phyloP scores from a whole-genome alignment of 2,888 invertebrate species.

The Tromatobia lineatoria region DNA sequence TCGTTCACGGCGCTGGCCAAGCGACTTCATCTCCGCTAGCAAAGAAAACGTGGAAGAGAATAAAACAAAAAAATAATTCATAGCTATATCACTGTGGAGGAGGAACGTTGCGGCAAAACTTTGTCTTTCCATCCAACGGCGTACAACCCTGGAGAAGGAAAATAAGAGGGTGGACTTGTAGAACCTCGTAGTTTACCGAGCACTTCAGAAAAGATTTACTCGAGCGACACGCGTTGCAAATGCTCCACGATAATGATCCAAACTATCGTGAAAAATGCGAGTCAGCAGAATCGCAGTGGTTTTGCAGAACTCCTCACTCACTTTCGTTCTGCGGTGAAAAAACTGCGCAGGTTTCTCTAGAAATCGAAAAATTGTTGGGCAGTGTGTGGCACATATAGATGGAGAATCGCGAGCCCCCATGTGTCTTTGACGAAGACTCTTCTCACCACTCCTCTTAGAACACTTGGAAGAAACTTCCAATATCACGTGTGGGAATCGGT shows the following conservation, averaged over 20 bases:
- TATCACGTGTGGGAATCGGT: background rate
- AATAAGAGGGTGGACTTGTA: conserved; percentile 18
- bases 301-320: background rate
- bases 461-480: background rate
- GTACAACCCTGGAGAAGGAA: conserved; percentile 20
- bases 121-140: conserved; percentile 52
- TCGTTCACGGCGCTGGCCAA: conserved; percentile 11
- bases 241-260: conserved; percentile 43
- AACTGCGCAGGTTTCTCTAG: background rate
- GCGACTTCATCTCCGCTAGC: conserved; percentile 50
- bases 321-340: background rate
- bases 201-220: conserved; percentile 57
- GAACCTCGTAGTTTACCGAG: conserved; percentile 47
- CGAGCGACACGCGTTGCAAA: conserved; percentile 52
- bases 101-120: conserved; percentile 46
- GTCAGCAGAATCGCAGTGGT: background rate
- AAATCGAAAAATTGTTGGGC: conserved; percentile 16
- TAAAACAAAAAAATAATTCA: conserved; percentile 29
- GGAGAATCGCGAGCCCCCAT: background rate
- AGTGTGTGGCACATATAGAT: background rate
- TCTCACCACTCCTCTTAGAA: background rate
- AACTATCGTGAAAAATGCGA: conserved; percentile 24
- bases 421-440: background rate
- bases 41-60: conserved; percentile 8
- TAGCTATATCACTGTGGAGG: conserved; percentile 19